Evolutionary conservation across 2,888 invertebrate genomes (phyloP), one percentile per base, ranked within the genome.

Genomic region (Neuroscelio doddi): DNA sequence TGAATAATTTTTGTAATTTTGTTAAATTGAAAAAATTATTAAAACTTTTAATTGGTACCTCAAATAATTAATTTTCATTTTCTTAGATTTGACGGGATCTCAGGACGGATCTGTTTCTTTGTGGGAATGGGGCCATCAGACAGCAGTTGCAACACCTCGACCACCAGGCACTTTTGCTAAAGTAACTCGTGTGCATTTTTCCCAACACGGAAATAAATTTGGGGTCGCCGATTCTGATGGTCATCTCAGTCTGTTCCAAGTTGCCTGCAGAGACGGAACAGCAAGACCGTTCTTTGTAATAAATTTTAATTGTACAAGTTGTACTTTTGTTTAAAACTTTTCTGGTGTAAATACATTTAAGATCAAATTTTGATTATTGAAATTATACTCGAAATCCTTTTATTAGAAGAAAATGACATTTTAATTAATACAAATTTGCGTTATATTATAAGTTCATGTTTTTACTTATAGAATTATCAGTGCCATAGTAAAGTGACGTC

Each of bases 191-290:
- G 95, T 97, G n/a, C 89, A 95, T 59, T 98, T 98, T 87, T 96
- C 95, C 41, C 94, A 95, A 80, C 97, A 98, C 85, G 98, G 98
- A 58, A 98, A 97, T 86, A 98, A 98, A 87, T 98, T 99, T 85
- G 98, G 98, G 26, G 97, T 98, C 1, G 95, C 95, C 15, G 99
- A 99, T 86, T 95, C 96, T 0, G 99, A 99, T 84, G 99, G 99
- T 14, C 94, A 96, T 83, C 87, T 99, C 14, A 97, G 97, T 76
- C 88, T 99, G 77, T 99, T 96, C 92, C 97, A 97, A 88, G 92
- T 96, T 64, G 92, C 92, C 38, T 89, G 94, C 64, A 90, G 93
- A 69, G 89, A 92, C 36, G 90, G 91, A 73, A 90, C 91, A 38
- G 90, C 90, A 62, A 86, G 94, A 65, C 94, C 95, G 0, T 96